Conservation (phyloP, 2,888 invertebrate genomes). For the Didymodactylos carnosus region DNA sequence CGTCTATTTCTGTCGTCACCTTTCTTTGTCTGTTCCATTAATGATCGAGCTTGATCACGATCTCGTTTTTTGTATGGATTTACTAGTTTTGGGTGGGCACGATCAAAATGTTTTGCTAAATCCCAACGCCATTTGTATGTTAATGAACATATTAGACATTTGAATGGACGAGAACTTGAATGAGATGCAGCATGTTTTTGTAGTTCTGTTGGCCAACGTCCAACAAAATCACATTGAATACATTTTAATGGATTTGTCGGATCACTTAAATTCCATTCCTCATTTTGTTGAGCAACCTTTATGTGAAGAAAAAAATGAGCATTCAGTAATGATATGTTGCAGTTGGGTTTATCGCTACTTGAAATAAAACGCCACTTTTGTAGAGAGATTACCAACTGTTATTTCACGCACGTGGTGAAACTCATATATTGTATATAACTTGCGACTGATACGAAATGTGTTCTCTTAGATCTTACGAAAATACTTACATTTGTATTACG, state of each 20-base stretch:
- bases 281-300: slow-evolving; percentile 15
- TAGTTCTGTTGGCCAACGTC: slow-evolving; percentile 30
- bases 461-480: too few relatives aligned
- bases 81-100: slow-evolving; percentile 24
- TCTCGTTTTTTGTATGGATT: slow-evolving; percentile 30
- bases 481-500: slow-evolving; percentile 15
- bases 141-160: slow-evolving; percentile 30
- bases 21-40: background rate
- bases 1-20: background rate
- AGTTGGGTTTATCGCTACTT: too few relatives aligned
- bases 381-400: too few relatives aligned
- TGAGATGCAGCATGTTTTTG: slow-evolving; percentile 32
- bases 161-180: slow-evolving; percentile 27
- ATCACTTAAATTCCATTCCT: slow-evolving; percentile 15
- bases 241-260: slow-evolving; percentile 23
- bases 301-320: too few relatives aligned
- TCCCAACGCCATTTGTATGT: slow-evolving; percentile 34
- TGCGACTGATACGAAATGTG: too few relatives aligned
- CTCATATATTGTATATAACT: too few relatives aligned
- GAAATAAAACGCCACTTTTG: too few relatives aligned
- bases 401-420: too few relatives aligned
- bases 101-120: slow-evolving; percentile 32
- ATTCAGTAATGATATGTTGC: too few relatives aligned
- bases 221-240: slow-evolving; percentile 29
- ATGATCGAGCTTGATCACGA: slow-evolving; percentile 15